Evolutionary conservation across 2,113 vertebrate genomes (phyloP), one percentile per base, ranked within the genome.

Genomic region (Dipodomys merriami): DNA sequence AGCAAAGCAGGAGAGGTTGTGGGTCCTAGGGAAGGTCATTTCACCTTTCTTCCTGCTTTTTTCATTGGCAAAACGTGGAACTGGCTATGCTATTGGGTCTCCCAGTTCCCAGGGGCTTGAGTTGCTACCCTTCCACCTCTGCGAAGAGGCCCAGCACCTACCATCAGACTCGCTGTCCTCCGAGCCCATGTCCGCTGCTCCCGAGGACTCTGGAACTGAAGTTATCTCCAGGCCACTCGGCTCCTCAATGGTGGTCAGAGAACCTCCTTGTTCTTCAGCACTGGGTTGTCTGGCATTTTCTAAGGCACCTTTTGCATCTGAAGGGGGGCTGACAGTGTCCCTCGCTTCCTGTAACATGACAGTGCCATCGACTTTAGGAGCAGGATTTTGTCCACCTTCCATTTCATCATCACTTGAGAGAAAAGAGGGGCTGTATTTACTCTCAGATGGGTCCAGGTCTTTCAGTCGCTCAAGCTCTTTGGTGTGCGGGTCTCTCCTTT

Each of bases 161-260:
- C 99, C 99, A 83, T 99, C 99, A 84, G 99, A 99, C 85, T 98
- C 99, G 33, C 98, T 98, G 39, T 98, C 98, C 83, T 98, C 97
- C 2, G 97, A 49, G 57, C 96, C 3, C 0, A 0, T 1, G 91
- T 94, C 87, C 33, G 11, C 1, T 46, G 33, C 71, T 86, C 86
- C 88, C 39, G 2, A 3, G 12, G 39, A 25, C 91, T 87, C 49
- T 20, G 82, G 79, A 82, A 46, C 5, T 2, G 2, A 65, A 90
- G n/a, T 13, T 78, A 84, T 83, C 27, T 80, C 88, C 33, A 60
- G 95, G 53, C 39, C 77, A 4, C 71, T 35, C 62, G 95, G 84
- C 2, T 79, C 13, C 35, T 82, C 88, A n/a, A 44, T 33, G 25
- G 88, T 10, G 83, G 94, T 23, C 22, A 22, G 53, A 53, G 0